Evolutionary conservation across 2,888 invertebrate genomes (phyloP), one percentile per base, ranked within the genome.

Genomic region (Catocala fraxini): DNA sequence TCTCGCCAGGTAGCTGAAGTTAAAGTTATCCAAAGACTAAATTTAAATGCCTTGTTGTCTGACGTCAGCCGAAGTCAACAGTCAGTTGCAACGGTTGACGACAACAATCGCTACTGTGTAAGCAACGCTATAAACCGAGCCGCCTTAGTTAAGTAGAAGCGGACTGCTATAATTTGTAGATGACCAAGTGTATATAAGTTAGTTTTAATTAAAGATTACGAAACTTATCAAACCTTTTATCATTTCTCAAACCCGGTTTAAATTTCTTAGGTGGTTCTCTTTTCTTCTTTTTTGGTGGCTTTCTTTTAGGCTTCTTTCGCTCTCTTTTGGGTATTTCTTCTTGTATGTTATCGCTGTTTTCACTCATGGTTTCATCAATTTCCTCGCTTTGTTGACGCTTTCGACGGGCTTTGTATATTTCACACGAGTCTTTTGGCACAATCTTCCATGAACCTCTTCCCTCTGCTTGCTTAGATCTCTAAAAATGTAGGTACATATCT

Each of bases 401-500:
- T 4, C 73, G 81, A 5, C 87, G 80, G 6, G 83, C 75, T 62
- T 78, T 88, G 51, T 90, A 87, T 9, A 91, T 79, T 65, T 90
- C 89, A 42, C 85, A 83, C 0, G 91, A 91, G 61, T 91, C 91
- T 77, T 87, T 90, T 0, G 90, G 90, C 15, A 88, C 55, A 0
- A 91, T 68, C 61, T 82, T 87, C 89, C 89, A 91, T 0, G 71
- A 66, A 4, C 73, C 71, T 57, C 69, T 79, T 0, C 74, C 68
- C 42, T 78, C 71, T 5, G 12, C 15, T 12, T 39, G 35, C 12
- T 25, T 15, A 5, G 12, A 43, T 48, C 35, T 41, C 59, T 61
- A 35, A 39, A 61, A 43, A 3, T 56, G 3, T 25, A n/a, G n/a
- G 25, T 25, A 25, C 25, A 4, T 15, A 15, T 25, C 25, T 25